phyloP scores from a whole-genome alignment of 1,140 invertebrate genomes.

The Lutraria rhynchaena region DNA sequence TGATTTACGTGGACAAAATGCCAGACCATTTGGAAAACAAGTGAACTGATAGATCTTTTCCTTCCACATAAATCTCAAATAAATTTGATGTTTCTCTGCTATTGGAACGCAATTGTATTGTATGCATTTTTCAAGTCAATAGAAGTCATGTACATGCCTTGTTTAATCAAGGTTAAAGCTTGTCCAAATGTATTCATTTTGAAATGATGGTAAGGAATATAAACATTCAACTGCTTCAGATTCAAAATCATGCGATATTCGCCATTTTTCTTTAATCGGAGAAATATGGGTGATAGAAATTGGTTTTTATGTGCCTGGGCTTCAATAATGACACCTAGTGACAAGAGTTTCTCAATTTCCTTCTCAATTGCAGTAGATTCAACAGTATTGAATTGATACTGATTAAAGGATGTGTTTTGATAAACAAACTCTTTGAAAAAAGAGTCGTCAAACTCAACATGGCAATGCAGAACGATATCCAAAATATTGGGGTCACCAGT shows the following conservation, averaged over 20 bases:
- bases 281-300: conserved; percentile 54
- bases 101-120: conserved; percentile 41
- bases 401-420: no score
- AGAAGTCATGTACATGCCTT: conserved; percentile 51
- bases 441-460: conserved; percentile 14
- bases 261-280: conserved; percentile 44
- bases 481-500: conserved; percentile 50
- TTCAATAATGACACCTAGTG: conserved; percentile 11
- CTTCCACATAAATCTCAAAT: conserved; percentile 20
- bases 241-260: conserved; percentile 49
- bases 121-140: conserved; percentile 65
- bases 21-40: conserved; percentile 12
- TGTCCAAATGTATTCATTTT: no score
- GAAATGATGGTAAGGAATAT: no score
- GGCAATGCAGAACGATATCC: conserved; percentile 29
- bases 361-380: conserved; percentile 17
- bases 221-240: not conserved
- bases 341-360: conserved; percentile 26
- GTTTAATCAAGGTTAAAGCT: conserved; percentile 33
- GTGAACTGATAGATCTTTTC: conserved; percentile 44
- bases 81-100: conserved; percentile 2
- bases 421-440: not conserved
- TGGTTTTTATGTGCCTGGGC: not conserved
- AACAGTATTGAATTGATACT: not conserved
- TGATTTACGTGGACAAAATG: not conserved